Base-by-base conservation (phyloP, 2,797 vertebrate species). In the Enteromius trimaculatus region DNA sequence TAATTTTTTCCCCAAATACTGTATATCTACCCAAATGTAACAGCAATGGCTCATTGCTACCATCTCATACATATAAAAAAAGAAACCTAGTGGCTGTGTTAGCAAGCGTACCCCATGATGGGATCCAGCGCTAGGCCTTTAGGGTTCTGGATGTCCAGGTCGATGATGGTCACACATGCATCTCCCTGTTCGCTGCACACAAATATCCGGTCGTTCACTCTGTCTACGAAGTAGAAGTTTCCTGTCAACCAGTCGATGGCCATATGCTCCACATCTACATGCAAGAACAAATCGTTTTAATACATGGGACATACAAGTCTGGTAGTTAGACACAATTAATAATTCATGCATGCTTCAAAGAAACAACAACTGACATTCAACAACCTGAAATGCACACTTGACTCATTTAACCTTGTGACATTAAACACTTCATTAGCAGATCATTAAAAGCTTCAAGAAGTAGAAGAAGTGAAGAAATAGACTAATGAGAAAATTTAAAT, bases 171-270 rank as follows among this genome's bases (percentile, higher is more conserved):
- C 44, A 96, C 88, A 80, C 96, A 97, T 3, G 92, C 89, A 0
- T 95, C 94, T 9, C 92, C 95, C 0, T 94, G 93, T 76, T 86
- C 93, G 83, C 90, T 93, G 89, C 96, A 97, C 0, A 91, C 95
- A 2, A 95, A 96, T 89, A 97, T 95, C 58, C 95, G 90, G 88
- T 95, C 94, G 29, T 92, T 95, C 86, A 95, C 70, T 1, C 92
- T 90, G 84, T 97, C 96, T 92, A 95, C 92, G 71, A 97, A 96
- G 89, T 97, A 97, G 82, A 96, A 89, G 88, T 96, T 97, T 21
- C 95, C 94, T 0, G 95, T 95, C 11, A 97, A 91, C 96, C 96
- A 97, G 89, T 97, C 96, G 0, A 96, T 86, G 0, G 95, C 95
- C 92, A 96, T 94, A 85, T 96, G 94, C 23, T 95, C 95, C 16